These are phyloP conservation scores for Cavia aperea DNA, from an alignment of 2,113 vertebrate genomes.

Conservation along the genomic window DNA sequence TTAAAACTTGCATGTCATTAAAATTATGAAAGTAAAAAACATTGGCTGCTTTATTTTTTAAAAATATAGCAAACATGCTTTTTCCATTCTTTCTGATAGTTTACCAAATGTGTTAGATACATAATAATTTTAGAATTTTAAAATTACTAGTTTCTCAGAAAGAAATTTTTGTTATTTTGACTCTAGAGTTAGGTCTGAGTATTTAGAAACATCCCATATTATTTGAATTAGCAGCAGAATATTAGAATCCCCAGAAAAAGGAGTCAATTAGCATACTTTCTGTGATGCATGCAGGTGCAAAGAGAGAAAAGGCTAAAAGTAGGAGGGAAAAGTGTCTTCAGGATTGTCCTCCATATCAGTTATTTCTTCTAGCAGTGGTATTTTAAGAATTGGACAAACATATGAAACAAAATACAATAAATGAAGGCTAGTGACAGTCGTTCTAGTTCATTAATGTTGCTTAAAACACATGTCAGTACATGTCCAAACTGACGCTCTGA, in stretches of 20 bases:
- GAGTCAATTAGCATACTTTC: neutral
- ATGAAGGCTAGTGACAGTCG: neutral
- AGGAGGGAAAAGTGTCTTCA: neutral
- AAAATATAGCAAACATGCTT: neutral
- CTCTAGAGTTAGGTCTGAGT: neutral
- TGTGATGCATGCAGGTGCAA: neutral
- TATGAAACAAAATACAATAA: constrained; percentile 3
- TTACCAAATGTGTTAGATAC: neutral
- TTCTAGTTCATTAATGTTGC: constrained; percentile 47
- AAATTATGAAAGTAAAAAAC: neutral
- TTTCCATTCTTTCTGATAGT: neutral
- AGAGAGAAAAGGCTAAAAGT: neutral
- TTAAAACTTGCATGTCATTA: neutral
- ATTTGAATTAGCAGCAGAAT: constrained; percentile 13
- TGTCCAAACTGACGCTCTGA: constrained; percentile 18
- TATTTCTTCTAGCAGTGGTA: neutral
- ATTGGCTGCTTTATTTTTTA: neutral
- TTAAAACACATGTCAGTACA: constrained; percentile 21
- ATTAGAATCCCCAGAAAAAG: neutral
- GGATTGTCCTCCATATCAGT: neutral
- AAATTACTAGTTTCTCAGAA: neutral
- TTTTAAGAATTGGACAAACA: neutral
- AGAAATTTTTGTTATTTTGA: constrained; percentile 20
- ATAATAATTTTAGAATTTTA: neutral
- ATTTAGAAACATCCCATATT: neutral